Percentiles rank a stretch among this genome's conserved stretches.
phyloP scores from a whole-genome alignment of 2,797 vertebrate genomes.

The Helicolenus hilgendorfi region DNA sequence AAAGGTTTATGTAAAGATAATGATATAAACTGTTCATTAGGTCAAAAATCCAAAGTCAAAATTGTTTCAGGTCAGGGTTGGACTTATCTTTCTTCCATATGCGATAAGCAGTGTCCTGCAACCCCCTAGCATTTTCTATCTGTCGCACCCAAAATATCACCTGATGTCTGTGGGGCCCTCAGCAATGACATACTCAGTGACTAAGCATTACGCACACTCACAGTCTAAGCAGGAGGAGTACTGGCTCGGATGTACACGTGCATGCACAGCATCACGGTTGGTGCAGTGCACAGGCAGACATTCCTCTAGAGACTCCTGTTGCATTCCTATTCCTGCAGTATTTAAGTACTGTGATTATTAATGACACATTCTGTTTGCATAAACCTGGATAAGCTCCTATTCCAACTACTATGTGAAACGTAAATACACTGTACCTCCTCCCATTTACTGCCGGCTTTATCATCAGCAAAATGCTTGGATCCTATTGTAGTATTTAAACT shows the following conservation, averaged over 20 bases:
- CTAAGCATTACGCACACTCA: not conserved
- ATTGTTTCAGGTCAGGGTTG: not conserved
- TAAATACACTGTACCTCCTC: constrained; percentile 4
- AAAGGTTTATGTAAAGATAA: not conserved
- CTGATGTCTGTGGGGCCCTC: not conserved
- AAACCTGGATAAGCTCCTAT: not conserved
- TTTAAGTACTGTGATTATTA: not conserved
- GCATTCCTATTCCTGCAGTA: not conserved
- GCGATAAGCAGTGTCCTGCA: not conserved
- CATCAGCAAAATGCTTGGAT: constrained; percentile 10
- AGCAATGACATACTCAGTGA: not conserved
- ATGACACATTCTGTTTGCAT: not conserved
- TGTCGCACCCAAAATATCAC: not conserved
- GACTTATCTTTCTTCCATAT: not conserved
- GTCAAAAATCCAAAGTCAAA: not conserved
- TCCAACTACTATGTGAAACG: not conserved
- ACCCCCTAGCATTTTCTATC: not conserved
- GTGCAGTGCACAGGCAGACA: not conserved
- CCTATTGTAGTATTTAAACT: constrained; percentile 20
- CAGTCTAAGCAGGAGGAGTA: not conserved
- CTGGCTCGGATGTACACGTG: not conserved
- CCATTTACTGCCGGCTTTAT: not conserved
- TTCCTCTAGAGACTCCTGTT: not conserved
- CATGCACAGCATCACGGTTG: not conserved
- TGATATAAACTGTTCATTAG: not conserved